A percentile compares a stretch with the other conserved stretches of the same genome.
phyloP scores from a whole-genome alignment of 2,113 vertebrate species.

The Chaenogobius annularis region DNA sequence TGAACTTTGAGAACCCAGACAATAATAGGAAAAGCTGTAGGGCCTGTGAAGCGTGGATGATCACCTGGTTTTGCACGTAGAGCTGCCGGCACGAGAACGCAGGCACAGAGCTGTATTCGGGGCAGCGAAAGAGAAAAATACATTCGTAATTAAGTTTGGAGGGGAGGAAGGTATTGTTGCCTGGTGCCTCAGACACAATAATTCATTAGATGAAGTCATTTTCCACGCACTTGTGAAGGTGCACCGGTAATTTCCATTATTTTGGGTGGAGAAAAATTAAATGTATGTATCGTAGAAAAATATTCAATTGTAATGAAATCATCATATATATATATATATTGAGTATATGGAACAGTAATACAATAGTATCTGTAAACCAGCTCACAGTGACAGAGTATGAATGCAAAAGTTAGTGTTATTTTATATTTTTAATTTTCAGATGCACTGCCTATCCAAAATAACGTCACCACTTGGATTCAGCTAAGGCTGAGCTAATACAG shows the following conservation, averaged over 20 bases:
- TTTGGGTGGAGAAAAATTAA: slow-evolving; percentile 17
- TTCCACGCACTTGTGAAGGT: slow-evolving; percentile 5
- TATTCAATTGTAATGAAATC: slow-evolving; percentile 2
- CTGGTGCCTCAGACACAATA: slow-evolving; percentile 17
- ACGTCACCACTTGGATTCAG: no score
- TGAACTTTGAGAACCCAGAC: slow-evolving; percentile 65
- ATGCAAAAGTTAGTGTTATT: neutral
- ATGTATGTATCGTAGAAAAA: neutral
- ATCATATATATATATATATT: slow-evolving; percentile 25
- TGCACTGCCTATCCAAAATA: no score
- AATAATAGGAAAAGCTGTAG: slow-evolving; percentile 67
- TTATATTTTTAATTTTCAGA: neutral
- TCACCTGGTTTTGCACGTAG: slow-evolving; percentile 63
- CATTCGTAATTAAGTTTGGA: slow-evolving; percentile 47
- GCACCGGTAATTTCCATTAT: slow-evolving; percentile 5
- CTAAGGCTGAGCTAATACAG: no score
- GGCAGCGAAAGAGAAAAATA: slow-evolving; percentile 33
- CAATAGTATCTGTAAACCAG: slow-evolving; percentile 6
- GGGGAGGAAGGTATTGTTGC: slow-evolving; percentile 22
- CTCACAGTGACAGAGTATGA: slow-evolving; percentile 5
- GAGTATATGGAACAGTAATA: slow-evolving; percentile 9
- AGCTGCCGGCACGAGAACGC: slow-evolving; percentile 49
- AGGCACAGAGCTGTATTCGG: slow-evolving; percentile 22
- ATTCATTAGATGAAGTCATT: slow-evolving; percentile 32
- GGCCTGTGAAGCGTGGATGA: slow-evolving; percentile 62